phyloP scores from a whole-genome alignment of 2,113 vertebrate genomes.

The Myotis yumanensis region DNA sequence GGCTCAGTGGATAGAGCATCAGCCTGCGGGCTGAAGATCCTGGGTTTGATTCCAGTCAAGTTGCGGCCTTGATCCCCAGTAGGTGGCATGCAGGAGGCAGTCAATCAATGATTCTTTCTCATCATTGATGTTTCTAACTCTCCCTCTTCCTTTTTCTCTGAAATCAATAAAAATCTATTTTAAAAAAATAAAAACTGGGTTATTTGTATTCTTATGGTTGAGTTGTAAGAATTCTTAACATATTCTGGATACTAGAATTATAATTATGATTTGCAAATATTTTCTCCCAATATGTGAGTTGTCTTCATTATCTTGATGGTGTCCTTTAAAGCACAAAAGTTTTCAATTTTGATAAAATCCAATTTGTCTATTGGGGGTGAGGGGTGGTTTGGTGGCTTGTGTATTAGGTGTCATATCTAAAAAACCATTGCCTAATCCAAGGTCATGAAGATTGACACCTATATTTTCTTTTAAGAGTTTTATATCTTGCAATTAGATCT shows the following conservation, averaged over 20 bases:
- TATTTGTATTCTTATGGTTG: neutral
- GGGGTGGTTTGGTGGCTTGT: neutral
- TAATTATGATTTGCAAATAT: conserved; percentile 29
- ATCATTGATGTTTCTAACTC: no score
- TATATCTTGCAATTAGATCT: neutral
- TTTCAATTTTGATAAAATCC: neutral
- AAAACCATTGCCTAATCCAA: neutral
- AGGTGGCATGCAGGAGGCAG: no score
- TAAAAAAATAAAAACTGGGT: neutral
- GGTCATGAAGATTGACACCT: neutral
- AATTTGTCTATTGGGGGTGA: neutral
- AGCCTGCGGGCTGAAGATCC: no score
- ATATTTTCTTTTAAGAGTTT: neutral
- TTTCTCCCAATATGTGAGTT: neutral
- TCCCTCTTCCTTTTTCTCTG: no score
- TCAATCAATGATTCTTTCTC: no score
- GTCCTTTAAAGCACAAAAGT: neutral
- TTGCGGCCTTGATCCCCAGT: no score
- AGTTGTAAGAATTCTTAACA: neutral
- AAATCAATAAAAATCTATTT: no score
- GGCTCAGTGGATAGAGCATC: no score
- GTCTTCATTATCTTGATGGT: neutral
- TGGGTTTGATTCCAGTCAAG: no score
- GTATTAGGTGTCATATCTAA: neutral
- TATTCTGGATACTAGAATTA: neutral